These are phyloP conservation scores for Thomomys bottae DNA, from an alignment of 2,113 vertebrate species.

Conservation along the genomic window DNA sequence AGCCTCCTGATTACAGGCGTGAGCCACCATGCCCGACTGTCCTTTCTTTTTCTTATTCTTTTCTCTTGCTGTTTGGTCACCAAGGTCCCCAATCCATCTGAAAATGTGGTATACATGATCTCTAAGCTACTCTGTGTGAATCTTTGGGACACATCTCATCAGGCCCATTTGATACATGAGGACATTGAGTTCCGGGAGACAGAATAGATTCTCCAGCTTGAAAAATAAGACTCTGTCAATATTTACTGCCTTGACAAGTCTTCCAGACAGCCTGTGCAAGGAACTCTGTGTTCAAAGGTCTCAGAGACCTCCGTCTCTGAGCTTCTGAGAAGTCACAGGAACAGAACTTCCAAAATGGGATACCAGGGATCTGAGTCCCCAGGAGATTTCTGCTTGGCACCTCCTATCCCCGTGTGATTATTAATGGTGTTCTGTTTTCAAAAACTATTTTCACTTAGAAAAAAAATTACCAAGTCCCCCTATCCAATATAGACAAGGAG, in stretches of 20 bases:
- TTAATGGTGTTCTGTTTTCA: neutral
- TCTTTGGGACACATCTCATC: neutral
- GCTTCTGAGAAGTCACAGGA: neutral
- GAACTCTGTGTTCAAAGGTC: neutral
- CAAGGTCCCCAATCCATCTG: neutral
- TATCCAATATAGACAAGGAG: neutral
- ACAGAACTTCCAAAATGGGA: neutral
- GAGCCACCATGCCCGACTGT: too few relatives aligned
- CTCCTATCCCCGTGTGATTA: neutral
- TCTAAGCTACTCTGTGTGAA: neutral
- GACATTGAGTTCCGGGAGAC: neutral
- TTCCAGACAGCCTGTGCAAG: neutral
- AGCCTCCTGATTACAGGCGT: too few relatives aligned
- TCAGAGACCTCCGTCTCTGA: neutral
- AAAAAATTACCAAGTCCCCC: neutral
- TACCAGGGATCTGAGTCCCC: neutral
- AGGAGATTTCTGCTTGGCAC: neutral
- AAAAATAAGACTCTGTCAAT: neutral
- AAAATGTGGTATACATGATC: neutral
- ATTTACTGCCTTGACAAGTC: neutral
- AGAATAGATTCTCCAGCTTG: neutral
- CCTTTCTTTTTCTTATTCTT: too few relatives aligned
- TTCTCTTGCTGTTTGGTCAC: too few relatives aligned
- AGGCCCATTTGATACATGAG: neutral
- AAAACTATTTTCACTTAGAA: neutral